Evolutionary conservation across 2,797 vertebrate genomes (phyloP), one percentile per base, ranked within the genome.

Genomic region (Gadopsis bispinosus): DNA sequence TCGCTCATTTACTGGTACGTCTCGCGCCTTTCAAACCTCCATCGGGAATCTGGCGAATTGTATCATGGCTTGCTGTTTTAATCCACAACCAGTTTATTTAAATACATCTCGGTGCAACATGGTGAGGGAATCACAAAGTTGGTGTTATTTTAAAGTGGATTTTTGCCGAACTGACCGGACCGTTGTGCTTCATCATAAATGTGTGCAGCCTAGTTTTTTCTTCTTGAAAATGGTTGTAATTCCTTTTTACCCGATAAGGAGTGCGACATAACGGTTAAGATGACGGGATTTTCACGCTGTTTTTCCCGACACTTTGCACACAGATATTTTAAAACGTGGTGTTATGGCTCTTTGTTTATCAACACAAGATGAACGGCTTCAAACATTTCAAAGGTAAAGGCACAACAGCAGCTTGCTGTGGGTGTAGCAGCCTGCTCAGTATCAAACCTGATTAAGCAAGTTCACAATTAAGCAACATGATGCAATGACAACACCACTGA

Each of bases 1-100:
- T 97, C 97, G 20, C 96, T 97, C 84, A 96, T 97, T 19, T 97
- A 97, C 94, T 97, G 97, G 96, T 97, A 91, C 81, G 96, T 89
- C 31, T 10, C 29, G 4, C 13, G 41, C 17, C 13, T 31, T 54
- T 29, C 5, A 31, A 19, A 55, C 55, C 8, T 20, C 19, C 0
- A 16, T 19, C 7, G 19, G 1, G n/a, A 31, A 68, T 45, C 16
- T 61, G 26, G 62, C 3, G 29, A 7, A 39, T 59, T 13, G 17
- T 37, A 39, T 8, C 4, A 26, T n/a, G n/a, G n/a, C 53, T 43
- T 35, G 26, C 45, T 66, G 13, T 19, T 33, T n/a, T n/a, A n/a
- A n/a, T 29, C 14, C 7, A 5, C 53, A 14, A 4, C 16, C 10
- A 14, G 37, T 48, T 35, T 35, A 37, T 7, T 5, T 41, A 0